Base-by-base conservation (phyloP, 2,113 vertebrate species). In the Saguinus imperator region DNA sequence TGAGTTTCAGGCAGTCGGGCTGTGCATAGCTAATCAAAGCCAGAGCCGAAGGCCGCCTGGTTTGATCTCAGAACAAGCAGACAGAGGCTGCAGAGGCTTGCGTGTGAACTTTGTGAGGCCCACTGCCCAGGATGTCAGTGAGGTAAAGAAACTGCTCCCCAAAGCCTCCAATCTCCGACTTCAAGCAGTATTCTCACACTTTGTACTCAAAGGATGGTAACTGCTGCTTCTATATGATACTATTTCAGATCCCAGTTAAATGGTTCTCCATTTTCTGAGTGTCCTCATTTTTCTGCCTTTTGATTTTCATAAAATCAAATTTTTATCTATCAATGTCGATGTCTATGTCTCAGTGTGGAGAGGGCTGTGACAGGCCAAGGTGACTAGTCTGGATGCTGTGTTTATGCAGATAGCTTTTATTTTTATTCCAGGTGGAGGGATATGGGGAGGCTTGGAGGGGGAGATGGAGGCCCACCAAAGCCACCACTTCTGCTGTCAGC, bases 11-110 rank as follows among this genome's bases (percentile, higher is more conserved):
- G 72, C 93, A 37, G 89, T 14, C 16, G 16, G 72, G 85, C 43
- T 72, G 27, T n/a, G n/a, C 48, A 55, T 68, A 86, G 55, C 92
- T 94, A 79, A 96, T 91, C 92, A 94, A 88, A 96, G 68, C 68
- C 96, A 91, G 81, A 37, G 50, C 94, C 57, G 2, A 77, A 11
- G 87, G 93, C 97, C 0, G 16, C 73, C 66, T 1, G 45, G 40
- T 91, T 94, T 79, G 58, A 91, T 92, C 96, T 96, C 57, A 0
- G 43, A 43, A 57, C 0, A 16, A 80, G 85, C 32, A 1, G 66
- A 8, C 58, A 70, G 68, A 87, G 80, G 93, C 16, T 8, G 61
- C 20, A 7, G 43, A 13, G 23, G n/a, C 17, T 81, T 4, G 29
- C 0, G 29, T 12, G 0, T n/a, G 84, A 91, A 61, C 80, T 83